A percentile compares a stretch with the other conserved stretches of the same genome.
phyloP scores from a whole-genome alignment of 2,113 vertebrate genomes.

The Microtus oregoni region DNA sequence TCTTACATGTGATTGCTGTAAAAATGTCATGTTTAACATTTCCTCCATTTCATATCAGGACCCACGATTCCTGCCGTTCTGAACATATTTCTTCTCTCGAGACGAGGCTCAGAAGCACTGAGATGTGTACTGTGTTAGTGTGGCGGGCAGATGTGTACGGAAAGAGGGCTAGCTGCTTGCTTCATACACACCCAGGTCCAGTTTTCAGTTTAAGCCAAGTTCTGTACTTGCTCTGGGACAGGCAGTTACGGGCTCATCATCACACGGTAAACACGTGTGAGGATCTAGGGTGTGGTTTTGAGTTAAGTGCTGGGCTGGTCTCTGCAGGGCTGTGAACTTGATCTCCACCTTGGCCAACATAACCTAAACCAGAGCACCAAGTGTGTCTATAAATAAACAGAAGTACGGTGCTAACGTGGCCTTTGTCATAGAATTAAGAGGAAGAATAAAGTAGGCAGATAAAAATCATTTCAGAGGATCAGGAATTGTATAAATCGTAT shows the following conservation, averaged over 20 bases:
- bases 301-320: no score
- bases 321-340: background rate
- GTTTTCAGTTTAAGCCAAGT: background rate
- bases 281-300: background rate
- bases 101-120: background rate
- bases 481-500: background rate
- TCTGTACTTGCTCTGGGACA: background rate
- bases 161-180: background rate
- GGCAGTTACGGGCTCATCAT: background rate
- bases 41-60: background rate
- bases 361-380: background rate
- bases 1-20: background rate
- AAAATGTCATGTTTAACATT: constrained; percentile 45
- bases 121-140: background rate
- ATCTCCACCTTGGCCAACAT: background rate
- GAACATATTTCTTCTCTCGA: background rate
- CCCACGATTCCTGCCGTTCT: background rate
- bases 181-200: background rate
- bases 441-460: constrained; percentile 17
- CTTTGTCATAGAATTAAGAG: background rate
- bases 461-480: background rate
- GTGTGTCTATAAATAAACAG: background rate
- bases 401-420: background rate
- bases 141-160: background rate
- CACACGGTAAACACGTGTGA: background rate